These are phyloP conservation scores for Tenualosa ilisha DNA, from an alignment of 2,797 vertebrate species.

Conservation along the genomic window DNA sequence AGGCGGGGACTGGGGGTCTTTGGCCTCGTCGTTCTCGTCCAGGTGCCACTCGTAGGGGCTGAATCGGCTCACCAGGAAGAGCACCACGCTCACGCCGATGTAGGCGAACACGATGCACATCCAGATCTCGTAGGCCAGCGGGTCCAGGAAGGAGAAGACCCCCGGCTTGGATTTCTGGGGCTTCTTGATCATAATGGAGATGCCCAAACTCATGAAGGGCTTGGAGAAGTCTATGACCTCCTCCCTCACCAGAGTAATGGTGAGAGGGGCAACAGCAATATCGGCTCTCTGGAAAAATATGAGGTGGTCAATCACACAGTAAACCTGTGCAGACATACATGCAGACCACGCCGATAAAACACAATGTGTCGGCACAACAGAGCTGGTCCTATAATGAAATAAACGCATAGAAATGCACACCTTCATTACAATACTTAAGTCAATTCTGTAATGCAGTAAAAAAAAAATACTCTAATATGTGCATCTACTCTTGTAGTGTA, in stretches of 20 bases:
- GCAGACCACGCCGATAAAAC: background rate
- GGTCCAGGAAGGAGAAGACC: conserved; percentile 98
- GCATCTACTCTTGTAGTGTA: background rate
- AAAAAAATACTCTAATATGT: no score
- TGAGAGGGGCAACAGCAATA: conserved; percentile 98
- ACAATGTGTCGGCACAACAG: background rate
- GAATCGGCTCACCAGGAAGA: conserved; percentile 99
- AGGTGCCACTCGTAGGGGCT: conserved; percentile 99
- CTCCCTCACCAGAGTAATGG: conserved; percentile 97
- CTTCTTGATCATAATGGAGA: conserved; percentile 99
- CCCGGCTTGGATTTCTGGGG: conserved; percentile 99
- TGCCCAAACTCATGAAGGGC: conserved; percentile 99
- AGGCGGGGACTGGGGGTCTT: conserved; percentile 94
- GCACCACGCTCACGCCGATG: conserved; percentile 98
- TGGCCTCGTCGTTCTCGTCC: conserved; percentile 94
- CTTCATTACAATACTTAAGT: background rate
- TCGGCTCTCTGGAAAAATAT: conserved; percentile 93
- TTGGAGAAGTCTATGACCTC: conserved; percentile 99
- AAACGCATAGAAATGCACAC: background rate
- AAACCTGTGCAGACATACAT: conserved; percentile 54
- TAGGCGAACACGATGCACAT: conserved; percentile 99
- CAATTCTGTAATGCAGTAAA: no score
- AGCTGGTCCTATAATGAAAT: background rate
- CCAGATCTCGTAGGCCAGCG: conserved; percentile 99
- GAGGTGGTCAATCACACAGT: conserved; percentile 60